These are phyloP conservation scores for Leptopilina drosophilae DNA, from an alignment of 2,888 invertebrate species.

Conservation along the genomic window DNA sequence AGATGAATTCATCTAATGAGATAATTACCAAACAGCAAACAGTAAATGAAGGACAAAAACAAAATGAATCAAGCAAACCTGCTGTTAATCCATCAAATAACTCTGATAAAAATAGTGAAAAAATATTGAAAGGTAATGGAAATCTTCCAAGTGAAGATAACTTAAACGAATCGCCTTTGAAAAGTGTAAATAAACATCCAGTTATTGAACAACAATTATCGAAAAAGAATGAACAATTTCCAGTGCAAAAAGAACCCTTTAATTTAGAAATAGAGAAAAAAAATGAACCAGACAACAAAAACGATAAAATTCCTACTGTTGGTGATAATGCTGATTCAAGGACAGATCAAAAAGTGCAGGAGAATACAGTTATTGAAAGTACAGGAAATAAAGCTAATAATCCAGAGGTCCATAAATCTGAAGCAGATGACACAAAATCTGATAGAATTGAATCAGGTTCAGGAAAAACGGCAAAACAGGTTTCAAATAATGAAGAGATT, in stretches of 20 bases:
- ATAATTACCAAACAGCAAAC: not conserved
- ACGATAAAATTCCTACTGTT: not conserved
- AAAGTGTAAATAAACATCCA: too few species aligned
- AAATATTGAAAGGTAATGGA: not conserved
- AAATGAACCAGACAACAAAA: not conserved
- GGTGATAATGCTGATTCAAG: not conserved
- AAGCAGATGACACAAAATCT: slow-evolving; percentile 8
- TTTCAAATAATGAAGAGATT: slow-evolving; percentile 2
- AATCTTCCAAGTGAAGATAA: not conserved
- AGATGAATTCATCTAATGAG: not conserved
- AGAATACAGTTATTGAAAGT: not conserved
- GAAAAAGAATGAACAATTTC: too few species aligned
- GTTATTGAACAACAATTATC: too few species aligned
- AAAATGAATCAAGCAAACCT: not conserved
- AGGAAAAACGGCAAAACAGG: not conserved
- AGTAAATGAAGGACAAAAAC: not conserved
- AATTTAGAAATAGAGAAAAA: too few species aligned
- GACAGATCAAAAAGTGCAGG: slow-evolving; percentile 28
- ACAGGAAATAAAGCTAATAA: not conserved
- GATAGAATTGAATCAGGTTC: not conserved
- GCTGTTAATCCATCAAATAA: not conserved
- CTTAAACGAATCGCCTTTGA: too few species aligned
- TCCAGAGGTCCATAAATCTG: not conserved
- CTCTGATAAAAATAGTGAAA: not conserved
- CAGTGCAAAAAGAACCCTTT: too few species aligned